Base-by-base conservation (phyloP, 2,113 vertebrate species). In the Paedocypris sp. region DNA sequence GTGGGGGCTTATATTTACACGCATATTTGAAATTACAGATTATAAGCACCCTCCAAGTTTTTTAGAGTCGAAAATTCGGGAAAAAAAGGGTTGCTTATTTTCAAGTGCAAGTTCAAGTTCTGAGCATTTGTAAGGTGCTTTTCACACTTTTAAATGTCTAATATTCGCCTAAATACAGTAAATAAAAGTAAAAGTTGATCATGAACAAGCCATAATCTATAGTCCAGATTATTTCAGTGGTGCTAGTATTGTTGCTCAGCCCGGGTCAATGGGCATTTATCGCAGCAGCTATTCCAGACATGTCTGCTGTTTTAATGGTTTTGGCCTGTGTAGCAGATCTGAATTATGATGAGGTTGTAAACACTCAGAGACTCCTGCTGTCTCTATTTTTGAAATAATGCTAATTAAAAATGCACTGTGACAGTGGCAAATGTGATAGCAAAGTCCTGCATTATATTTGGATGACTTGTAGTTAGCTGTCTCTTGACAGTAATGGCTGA, bases 321-420 rank as follows among this genome's bases (percentile, higher is more conserved):
- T 20, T n/a, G 18, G 18, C 32, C 48, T 51, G 38, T 42, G 52
- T 23, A 57, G 36, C 11, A 57, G 15, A 57, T 10, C 39, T 22
- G 26, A 32, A 58, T 32, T 25, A 39, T 9, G 1, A n/a, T 28
- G 36, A 41, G 22, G 20, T 12, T 25, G 49, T 23, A 28, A 16
- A 42, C 16, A 11, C 48, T 22, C 48, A 51, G 9, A 49, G 26
- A 18, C 23, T 48, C 46, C 13, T 29, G 25, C 46, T 10, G 28
- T 29, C 19, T 51, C 6, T 1, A 18, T n/a, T 10, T 51, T 33
- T 32, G 48, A 16, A 2, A 3, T 33, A 20, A 5, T 57, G 53
- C 13, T 56, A 42, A 42, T 56, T 56, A 56, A 16, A 28, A 41
- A 56, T 56, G 52, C 23, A 12, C 8, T 32, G 32, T 43, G 39